A percentile compares a stretch with the other conserved stretches of the same genome.
phyloP scores from a whole-genome alignment of 1,140 invertebrate species.

The Drosophila tani region DNA sequence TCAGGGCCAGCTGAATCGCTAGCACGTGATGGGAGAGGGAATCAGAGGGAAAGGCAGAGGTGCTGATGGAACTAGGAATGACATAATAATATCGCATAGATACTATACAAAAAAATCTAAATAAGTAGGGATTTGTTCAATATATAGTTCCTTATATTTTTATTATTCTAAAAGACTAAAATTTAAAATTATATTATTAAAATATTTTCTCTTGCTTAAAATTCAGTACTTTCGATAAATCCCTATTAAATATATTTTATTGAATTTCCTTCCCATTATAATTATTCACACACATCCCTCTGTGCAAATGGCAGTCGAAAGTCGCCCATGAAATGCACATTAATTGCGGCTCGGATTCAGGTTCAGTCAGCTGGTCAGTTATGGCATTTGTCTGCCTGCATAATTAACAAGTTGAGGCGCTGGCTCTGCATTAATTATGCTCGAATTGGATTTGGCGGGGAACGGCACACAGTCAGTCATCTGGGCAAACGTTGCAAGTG shows the following conservation, averaged over 20 bases:
- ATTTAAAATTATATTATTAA: no score
- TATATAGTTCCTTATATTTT: no score
- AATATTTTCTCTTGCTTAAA: no score
- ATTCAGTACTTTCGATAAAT: neutral
- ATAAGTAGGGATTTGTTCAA: no score
- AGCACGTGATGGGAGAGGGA: constrained; percentile 29
- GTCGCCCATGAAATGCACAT: constrained; percentile 38
- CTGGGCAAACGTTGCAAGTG: constrained; percentile 34
- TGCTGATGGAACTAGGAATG: constrained; percentile 2
- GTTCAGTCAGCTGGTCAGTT: constrained; percentile 48
- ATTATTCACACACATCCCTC: neutral
- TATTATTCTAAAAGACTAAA: no score
- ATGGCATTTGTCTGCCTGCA: constrained; percentile 49
- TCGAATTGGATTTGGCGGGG: constrained; percentile 26
- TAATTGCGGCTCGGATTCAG: constrained; percentile 40
- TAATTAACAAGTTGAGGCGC: constrained; percentile 59
- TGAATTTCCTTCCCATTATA: no score
- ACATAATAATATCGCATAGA: neutral
- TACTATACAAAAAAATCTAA: no score
- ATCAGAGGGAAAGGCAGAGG: neutral
- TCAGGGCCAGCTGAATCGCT: constrained; percentile 22
- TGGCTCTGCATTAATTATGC: constrained; percentile 48
- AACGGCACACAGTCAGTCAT: constrained; percentile 20
- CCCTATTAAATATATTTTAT: no score
- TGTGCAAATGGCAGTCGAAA: constrained; percentile 13